These are phyloP conservation scores for Xanthostigma xanthostigma DNA, from an alignment of 2,888 invertebrate species.

Conservation along the genomic window DNA sequence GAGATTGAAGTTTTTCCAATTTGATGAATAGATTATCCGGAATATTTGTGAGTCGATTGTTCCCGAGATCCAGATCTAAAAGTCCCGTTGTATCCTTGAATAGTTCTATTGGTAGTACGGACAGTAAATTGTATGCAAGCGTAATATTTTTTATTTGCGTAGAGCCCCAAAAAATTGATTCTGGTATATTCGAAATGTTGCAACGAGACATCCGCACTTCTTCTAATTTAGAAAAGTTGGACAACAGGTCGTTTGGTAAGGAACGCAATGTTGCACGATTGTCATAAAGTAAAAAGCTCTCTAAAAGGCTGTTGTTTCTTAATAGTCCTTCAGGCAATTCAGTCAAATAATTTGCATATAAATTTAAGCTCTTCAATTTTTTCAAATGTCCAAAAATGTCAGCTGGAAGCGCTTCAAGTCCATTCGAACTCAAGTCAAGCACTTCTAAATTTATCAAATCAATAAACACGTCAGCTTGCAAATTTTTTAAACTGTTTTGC, in stretches of 20 bases:
- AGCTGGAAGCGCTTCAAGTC: slow-evolving; percentile 41
- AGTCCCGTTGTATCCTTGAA: slow-evolving; percentile 49
- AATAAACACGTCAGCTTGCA: slow-evolving; percentile 45
- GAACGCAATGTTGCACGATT: slow-evolving; percentile 40
- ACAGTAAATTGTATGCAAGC: slow-evolving; percentile 16
- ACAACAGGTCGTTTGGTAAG: slow-evolving; percentile 42
- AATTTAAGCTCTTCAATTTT: slow-evolving; percentile 45
- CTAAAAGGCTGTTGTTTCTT: slow-evolving; percentile 15
- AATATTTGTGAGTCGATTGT: slow-evolving; percentile 44
- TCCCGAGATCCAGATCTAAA: slow-evolving; percentile 43
- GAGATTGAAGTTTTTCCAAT: slow-evolving; percentile 35
- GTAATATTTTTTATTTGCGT: slow-evolving; percentile 30
- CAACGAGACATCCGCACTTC: slow-evolving; percentile 35
- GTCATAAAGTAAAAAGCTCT: slow-evolving; percentile 37
- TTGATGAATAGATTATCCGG: slow-evolving; percentile 42
- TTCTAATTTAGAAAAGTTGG: slow-evolving; percentile 39
- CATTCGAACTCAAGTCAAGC: slow-evolving; percentile 54
- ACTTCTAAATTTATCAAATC: slow-evolving; percentile 44
- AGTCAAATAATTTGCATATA: slow-evolving; percentile 51
- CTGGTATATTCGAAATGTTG: slow-evolving; percentile 38
- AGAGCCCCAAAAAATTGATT: slow-evolving; percentile 45
- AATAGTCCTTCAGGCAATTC: slow-evolving; percentile 46
- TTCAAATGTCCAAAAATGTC: slow-evolving; percentile 44
- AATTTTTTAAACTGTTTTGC: slow-evolving; percentile 48
- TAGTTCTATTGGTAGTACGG: slow-evolving; percentile 39